Conservation (phyloP, 2,797 vertebrate genomes). For the Geotrypetes seraphini region DNA sequence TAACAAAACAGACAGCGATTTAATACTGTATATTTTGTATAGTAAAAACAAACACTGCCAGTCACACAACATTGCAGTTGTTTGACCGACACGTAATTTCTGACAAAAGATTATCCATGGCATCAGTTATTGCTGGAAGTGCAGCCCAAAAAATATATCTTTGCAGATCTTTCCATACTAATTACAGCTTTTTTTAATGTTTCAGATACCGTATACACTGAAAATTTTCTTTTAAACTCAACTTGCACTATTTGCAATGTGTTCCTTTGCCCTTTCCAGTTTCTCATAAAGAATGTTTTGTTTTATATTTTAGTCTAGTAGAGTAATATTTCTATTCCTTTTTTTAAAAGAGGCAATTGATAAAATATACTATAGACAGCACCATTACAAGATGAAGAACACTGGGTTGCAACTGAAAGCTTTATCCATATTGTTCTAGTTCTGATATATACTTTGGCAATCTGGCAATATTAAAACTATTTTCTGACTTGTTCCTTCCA, state of each 20-base stretch:
- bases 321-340: conserved; percentile 36
- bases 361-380: conserved; percentile 64
- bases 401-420: conserved; percentile 60
- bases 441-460: conserved; percentile 43
- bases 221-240: conserved; percentile 31
- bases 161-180: conserved; percentile 19
- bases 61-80: background rate
- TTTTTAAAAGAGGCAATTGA: conserved; percentile 54
- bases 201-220: conserved; percentile 22
- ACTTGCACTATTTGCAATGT: conserved; percentile 29
- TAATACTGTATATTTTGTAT: background rate
- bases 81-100: conserved; percentile 10
- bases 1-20: background rate
- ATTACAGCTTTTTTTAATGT: conserved; percentile 32
- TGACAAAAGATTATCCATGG: conserved; percentile 17
- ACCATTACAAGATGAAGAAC: conserved; percentile 74
- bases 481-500: conserved; percentile 36
- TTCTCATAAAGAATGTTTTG: conserved; percentile 29
- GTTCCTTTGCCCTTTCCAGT: conserved; percentile 18
- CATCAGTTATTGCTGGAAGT: conserved; percentile 13
- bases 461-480: conserved; percentile 48
- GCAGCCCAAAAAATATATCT: conserved; percentile 8
- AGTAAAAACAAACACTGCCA: background rate
- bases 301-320: conserved; percentile 37
- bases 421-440: conserved; percentile 40